Conservation (phyloP, 92 coral and sea anemone genomes). For the Meandrina meandrites region DNA sequence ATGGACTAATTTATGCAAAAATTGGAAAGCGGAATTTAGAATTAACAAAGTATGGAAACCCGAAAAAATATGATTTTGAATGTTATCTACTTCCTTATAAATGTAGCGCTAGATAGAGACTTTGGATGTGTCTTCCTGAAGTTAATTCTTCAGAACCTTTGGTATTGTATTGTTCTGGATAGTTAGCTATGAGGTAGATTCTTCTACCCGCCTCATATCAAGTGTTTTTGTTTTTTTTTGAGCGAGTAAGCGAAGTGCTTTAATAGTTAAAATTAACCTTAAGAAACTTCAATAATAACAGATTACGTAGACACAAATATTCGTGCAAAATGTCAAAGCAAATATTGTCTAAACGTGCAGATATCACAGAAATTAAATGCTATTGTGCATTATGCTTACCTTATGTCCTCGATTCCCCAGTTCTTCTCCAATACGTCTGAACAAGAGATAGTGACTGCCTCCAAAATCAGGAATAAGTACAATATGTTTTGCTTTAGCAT, state of each 20-base stretch:
- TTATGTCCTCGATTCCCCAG: slow-evolving; percentile 29
- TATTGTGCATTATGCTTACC: too few species aligned
- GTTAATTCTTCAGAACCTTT: not conserved
- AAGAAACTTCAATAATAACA: not conserved
- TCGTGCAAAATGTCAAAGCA: not conserved
- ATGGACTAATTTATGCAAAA: slow-evolving; percentile 10
- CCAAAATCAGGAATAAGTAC: slow-evolving; percentile 1
- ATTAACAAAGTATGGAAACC: not conserved
- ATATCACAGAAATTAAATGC: not conserved
- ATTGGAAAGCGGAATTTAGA: not conserved
- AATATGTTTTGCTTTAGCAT: not conserved
- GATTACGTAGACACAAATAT: not conserved
- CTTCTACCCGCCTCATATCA: not conserved
- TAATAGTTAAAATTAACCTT: too few species aligned
- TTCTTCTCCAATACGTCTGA: slow-evolving; percentile 28
- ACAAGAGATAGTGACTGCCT: slow-evolving; percentile 25
- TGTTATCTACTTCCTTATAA: not conserved
- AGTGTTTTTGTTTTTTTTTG: not conserved
- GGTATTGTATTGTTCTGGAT: not conserved
- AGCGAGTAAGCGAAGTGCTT: not conserved
- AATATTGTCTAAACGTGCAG: not conserved
- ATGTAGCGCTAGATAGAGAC: not conserved
- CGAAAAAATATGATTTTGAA: not conserved
- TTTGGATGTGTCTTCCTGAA: not conserved
- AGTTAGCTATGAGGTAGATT: too few species aligned